phyloP scores from a whole-genome alignment of 2,113 vertebrate genomes.

The Pitta sordida region DNA sequence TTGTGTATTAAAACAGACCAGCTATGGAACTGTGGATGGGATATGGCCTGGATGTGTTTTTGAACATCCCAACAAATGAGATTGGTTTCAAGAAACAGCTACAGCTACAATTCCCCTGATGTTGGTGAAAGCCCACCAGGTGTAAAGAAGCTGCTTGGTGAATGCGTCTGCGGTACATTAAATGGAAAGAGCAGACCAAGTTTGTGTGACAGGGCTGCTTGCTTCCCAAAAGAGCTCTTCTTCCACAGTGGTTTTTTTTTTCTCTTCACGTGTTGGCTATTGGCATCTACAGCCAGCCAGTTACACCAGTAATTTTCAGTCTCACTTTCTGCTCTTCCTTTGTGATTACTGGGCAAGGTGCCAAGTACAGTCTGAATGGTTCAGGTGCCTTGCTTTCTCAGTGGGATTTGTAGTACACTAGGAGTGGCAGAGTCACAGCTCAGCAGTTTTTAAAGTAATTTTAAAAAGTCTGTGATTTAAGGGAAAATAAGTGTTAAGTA shows the following conservation, averaged over 20 bases:
- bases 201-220: neutral
- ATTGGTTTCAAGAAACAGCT: neutral
- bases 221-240: neutral
- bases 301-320: neutral
- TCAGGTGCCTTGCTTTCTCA: neutral
- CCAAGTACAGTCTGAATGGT: neutral
- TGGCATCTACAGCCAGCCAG: neutral
- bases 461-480: neutral
- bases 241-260: neutral
- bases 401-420: neutral
- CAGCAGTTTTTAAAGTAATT: neutral
- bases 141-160: neutral
- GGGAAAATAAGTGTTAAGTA: neutral
- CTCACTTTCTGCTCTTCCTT: neutral
- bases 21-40: neutral
- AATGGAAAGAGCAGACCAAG: neutral
- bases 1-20: neutral
- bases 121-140: neutral
- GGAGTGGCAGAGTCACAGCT: neutral
- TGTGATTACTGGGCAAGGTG: neutral
- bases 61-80: neutral
- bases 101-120: neutral
- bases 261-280: accelerated
- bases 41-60: neutral
- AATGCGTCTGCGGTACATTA: neutral